These are phyloP conservation scores for Echinometra lucunter DNA, from an alignment of 53 echinoderm and acorn worm genomes.

Conservation along the genomic window DNA sequence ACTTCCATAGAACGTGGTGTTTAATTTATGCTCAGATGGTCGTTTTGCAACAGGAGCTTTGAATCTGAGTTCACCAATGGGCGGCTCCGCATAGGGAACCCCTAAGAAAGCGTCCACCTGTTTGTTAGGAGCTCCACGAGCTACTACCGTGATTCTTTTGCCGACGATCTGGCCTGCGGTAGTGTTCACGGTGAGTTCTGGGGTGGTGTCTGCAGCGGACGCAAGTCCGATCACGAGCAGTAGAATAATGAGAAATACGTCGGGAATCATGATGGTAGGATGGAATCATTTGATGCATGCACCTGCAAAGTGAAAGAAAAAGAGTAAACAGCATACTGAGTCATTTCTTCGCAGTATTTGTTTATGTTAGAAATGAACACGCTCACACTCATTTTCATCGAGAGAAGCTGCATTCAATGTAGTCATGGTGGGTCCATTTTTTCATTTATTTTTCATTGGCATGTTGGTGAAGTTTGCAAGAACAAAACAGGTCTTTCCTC, in stretches of 20 bases:
- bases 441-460: too few relatives aligned
- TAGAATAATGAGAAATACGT: constrained; percentile 39
- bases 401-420: too few relatives aligned
- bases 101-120: constrained; percentile 88
- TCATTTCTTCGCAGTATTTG: neutral
- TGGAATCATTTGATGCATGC: constrained; percentile 28
- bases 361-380: too few relatives aligned
- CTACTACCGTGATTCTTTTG: constrained; percentile 71
- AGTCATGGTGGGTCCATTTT: too few relatives aligned
- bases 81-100: constrained; percentile 82
- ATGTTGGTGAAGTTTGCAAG: too few relatives aligned
- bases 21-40: constrained; percentile 74
- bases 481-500: too few relatives aligned
- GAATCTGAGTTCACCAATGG: constrained; percentile 70
- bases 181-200: constrained; percentile 62
- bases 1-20: constrained; percentile 79
- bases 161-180: constrained; percentile 80
- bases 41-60: constrained; percentile 64
- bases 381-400: too few relatives aligned
- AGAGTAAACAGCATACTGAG: neutral
- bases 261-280: constrained; percentile 58
- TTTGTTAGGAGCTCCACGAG: constrained; percentile 62
- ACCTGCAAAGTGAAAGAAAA: constrained; percentile 16
- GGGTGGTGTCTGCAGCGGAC: neutral
- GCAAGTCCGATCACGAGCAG: constrained; percentile 60